Evolutionary conservation across 2,113 vertebrate species (phyloP).

Genomic region (Syngnathus scovelli): DNA sequence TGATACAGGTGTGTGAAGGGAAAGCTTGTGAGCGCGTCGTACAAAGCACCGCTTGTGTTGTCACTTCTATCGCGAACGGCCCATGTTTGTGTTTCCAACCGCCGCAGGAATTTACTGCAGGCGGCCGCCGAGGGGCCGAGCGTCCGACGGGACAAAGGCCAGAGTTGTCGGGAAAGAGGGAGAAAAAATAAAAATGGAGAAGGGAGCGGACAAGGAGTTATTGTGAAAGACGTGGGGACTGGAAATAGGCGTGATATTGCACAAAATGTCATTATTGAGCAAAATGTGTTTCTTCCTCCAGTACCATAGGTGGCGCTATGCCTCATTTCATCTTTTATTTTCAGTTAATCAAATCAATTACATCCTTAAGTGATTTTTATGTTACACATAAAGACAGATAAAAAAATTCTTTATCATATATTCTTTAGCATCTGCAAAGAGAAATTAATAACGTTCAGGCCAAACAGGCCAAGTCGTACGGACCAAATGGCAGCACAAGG

Average conservation of each 20-base stretch:
- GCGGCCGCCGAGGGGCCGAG: constrained; percentile 58
- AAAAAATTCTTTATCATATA: neutral
- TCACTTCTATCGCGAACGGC: constrained; percentile 30
- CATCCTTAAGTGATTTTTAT: neutral
- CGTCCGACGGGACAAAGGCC: constrained; percentile 56
- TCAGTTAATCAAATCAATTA: neutral
- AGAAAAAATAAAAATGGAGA: constrained; percentile 24
- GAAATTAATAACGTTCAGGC: neutral
- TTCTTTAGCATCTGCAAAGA: neutral
- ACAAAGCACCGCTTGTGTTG: constrained; percentile 48
- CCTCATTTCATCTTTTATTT: neutral
- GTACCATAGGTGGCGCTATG: neutral
- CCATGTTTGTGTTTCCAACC: constrained; percentile 76
- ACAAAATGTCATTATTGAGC: neutral
- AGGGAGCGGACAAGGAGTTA: constrained; percentile 35
- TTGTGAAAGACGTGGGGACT: constrained; percentile 48
- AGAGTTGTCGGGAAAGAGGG: constrained; percentile 54
- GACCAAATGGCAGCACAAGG: too few relatives aligned
- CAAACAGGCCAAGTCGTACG: too few relatives aligned
- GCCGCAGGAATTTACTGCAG: constrained; percentile 74
- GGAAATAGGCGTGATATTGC: constrained; percentile 40
- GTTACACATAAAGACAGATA: neutral
- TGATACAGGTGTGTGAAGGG: constrained; percentile 40
- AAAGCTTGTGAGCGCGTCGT: constrained; percentile 21
- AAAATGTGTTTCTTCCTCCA: neutral